phyloP scores from a whole-genome alignment of 2,888 invertebrate species.

The Eurytoma californica region DNA sequence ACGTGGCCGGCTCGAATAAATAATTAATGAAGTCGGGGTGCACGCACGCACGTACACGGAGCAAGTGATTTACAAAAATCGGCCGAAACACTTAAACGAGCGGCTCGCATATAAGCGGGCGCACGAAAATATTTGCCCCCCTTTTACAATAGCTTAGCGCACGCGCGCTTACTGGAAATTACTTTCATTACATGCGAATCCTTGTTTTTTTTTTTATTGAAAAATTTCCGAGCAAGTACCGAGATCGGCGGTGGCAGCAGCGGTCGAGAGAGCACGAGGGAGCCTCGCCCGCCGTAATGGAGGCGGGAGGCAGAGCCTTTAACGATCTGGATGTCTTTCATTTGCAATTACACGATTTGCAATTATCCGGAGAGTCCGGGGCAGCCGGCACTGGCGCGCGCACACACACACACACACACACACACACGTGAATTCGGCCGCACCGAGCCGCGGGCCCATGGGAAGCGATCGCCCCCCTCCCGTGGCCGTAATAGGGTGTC shows the following conservation, averaged over 20 bases:
- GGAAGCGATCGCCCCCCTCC: background rate
- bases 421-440: background rate
- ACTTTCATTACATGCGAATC: slow-evolving; percentile 1
- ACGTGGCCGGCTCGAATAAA: slow-evolving; percentile 11
- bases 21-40: slow-evolving; percentile 32
- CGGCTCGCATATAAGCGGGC: background rate
- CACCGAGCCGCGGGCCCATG: background rate
- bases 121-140: slow-evolving; percentile 15
- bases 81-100: slow-evolving; percentile 24
- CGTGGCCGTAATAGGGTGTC: slow-evolving; percentile 45
- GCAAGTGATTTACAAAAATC: slow-evolving; percentile 30
- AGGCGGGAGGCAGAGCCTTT: slow-evolving; percentile 49
- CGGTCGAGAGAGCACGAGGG: background rate
- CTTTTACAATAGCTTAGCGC: slow-evolving; percentile 29
- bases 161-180: background rate
- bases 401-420: slow-evolving; percentile 10
- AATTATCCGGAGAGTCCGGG: slow-evolving; percentile 40
- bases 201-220: background rate
- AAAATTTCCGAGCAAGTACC: background rate
- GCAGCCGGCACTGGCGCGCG: background rate
- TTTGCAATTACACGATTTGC: slow-evolving; percentile 61
- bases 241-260: background rate
- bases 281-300: background rate
- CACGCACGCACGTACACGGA: background rate
- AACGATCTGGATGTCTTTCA: slow-evolving; percentile 63